These are phyloP conservation scores for Odocoileus hemionus DNA, from an alignment of 2,113 vertebrate species.

Conservation along the genomic window DNA sequence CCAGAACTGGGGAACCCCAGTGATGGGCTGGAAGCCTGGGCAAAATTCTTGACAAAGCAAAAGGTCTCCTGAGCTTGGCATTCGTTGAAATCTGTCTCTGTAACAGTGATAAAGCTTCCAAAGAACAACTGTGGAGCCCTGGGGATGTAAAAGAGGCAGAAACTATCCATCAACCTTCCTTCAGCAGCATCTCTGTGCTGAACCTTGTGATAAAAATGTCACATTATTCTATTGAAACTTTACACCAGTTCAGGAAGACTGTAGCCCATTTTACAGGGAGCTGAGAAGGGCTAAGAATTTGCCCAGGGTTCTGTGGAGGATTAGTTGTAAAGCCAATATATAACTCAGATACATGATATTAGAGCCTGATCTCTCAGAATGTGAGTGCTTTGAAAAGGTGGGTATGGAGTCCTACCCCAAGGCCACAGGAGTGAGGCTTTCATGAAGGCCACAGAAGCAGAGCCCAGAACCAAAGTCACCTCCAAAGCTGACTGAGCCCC, in stretches of 20 bases:
- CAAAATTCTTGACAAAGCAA: neutral
- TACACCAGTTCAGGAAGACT: neutral
- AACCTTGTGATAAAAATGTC: neutral
- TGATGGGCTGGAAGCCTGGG: neutral
- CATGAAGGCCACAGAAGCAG: accelerated
- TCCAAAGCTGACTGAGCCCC: neutral
- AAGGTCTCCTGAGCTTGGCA: neutral
- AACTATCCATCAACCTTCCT: neutral
- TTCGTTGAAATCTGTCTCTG: neutral
- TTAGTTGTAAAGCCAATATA: neutral
- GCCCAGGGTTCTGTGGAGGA: neutral
- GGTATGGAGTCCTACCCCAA: neutral
- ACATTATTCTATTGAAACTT: neutral
- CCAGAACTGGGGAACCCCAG: neutral
- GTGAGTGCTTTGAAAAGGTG: neutral
- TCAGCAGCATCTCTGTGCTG: neutral
- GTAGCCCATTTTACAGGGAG: neutral
- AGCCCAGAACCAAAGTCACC: neutral
- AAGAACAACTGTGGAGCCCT: neutral
- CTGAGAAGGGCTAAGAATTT: neutral
- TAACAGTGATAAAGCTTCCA: neutral
- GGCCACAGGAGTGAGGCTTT: neutral
- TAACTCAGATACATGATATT: neutral
- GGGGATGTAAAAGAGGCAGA: neutral
- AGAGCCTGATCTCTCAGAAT: neutral